Base-by-base conservation (phyloP, 2,113 vertebrate species). In the Leiothrix lutea region DNA sequence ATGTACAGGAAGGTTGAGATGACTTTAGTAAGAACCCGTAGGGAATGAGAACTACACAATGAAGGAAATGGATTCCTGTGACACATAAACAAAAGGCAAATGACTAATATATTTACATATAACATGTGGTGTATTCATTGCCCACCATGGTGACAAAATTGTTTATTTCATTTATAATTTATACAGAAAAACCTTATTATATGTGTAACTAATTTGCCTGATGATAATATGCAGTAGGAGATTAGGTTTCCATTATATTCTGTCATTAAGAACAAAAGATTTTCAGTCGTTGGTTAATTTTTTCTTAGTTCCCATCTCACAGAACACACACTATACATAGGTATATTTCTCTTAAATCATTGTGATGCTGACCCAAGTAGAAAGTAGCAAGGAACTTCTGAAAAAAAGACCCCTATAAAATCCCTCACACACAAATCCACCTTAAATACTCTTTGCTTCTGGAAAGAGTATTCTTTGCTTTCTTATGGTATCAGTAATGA, bases 121-220 rank as follows among this genome's bases (percentile, higher is more conserved):
- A 98, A 97, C 98, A 98, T 97, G 98, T 98, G 97, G 97, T 97
- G 97, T 97, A 95, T 98, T 98, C 97, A 97, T 97, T 97, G 97
- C 97, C 97, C 97, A 96, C 98, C 95, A 96, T 78, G 92, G 97
- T 98, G 97, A 98, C 97, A 98, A 96, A 96, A 97, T 96, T 98
- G 98, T 97, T 98, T 98, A 98, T 98, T 98, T 98, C 98, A 98
- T 98, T 98, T 98, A 98, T 98, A 98, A 98, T 98, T 98, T 98
- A 98, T 98, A 95, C 94, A 91, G 91, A 54, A 97, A 98, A 98
- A 98, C 91, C 98, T 98, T 98, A 98, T 98, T 98, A 98, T 97
- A 98, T 97, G 98, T 98, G 98, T 98, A 98, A 98, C 97, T 98
- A 98, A 98, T 98, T 97, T 98, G 95, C 96, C 97, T 96, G 97